Evolutionary conservation across 1,140 invertebrate species (phyloP), one percentile per base, ranked within the genome.

Genomic region (Pseudomyrmex flavicornis): DNA sequence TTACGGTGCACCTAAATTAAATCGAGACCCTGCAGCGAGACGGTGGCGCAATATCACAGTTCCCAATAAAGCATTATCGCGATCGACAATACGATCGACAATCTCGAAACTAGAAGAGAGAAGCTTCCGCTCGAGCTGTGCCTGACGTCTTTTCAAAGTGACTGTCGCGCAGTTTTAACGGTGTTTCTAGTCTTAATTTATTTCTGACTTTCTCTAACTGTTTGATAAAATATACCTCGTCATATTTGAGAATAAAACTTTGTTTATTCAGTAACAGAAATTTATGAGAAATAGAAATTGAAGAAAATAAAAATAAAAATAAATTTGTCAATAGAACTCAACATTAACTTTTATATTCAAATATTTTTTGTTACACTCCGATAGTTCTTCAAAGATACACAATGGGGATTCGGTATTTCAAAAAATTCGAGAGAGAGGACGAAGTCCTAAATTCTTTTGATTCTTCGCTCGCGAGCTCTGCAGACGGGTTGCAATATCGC

Each of bases 1-100:
- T 88, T 89, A 82, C 80, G 50, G 75, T 85, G 87, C 56, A 88
- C 77, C 83, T 88, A 88, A 88, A 88, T 88, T 88, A 88, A 88
- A 85, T 85, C 73, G 72, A 85, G 68, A 63, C 61, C 83, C 83
- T 9, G 56, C 76, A 66, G 87, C 83, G 79, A 85, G 56, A n/a
- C 66, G 66, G 68, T 88, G 87, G 87, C 77, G 87, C 74, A 88
- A 88, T 88, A 88, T 79, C 72, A 50, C 54, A 85, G 44, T 85
- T 65, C 82, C 70, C 54, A 72, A 75, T 88, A 88, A 88, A 88
- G 35, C 82, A 85, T 69, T 85, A 84, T 85, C 48, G 54, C 44
- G 46, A 69, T 84, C 80, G 63, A 84, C 85, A 84, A 80, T 69
- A 52, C n/a, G n/a, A n/a, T n/a, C n/a, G n/a, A n/a, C 75, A 77